Base-by-base conservation (phyloP, 1,140 invertebrate species). In the Megalopta genalis region DNA sequence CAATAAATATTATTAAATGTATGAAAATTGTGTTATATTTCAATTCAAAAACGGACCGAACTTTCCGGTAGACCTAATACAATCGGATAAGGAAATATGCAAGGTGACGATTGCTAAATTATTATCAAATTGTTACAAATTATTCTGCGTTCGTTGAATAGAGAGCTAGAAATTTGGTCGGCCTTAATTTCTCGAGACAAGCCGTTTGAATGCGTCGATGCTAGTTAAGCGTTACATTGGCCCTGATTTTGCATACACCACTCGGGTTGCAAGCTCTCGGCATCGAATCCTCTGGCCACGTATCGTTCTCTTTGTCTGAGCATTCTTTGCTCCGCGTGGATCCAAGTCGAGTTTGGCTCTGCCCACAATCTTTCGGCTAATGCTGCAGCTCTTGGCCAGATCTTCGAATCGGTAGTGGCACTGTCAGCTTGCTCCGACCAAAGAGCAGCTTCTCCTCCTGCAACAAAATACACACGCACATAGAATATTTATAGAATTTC, bases 181-280 rank as follows among this genome's bases (percentile, higher is more conserved):
- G 49, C 16, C 0, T 54, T 21, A 4, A 54, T 54, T 21, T 54
- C 7, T 16, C 21, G 16, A 21, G 16, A 18, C 16, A 21, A 54
- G 16, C 16, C 49, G 42, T 46, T 46, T 16, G 49, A n/a, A 57
- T 57, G 54, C 6, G 0, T 3, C 16, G 6, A 21, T 8, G n/a
- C 8, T n/a, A 46, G 23, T 85, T 79, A 86, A 9, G 42, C 72
- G 23, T 90, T 88, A 88, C 96, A 97, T 77, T 94, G 91, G 59
- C 95, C 95, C 92, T 97, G 95, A 90, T 97, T 96, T 87, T 97
- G 96, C 80, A 95, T 92, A 88, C 97, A 98, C 96, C 97, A 97
- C 88, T 97, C 94, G 0, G 97, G 97, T 89, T 97, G 93, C 37
- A 97, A 83, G 1, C 94, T 94, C 81, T 97, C 96, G 0, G 96